Percentiles rank a stretch among this genome's conserved stretches.
Conservation (phyloP, 2,888 invertebrate genomes). For the Drosophila paranaensis region DNA sequence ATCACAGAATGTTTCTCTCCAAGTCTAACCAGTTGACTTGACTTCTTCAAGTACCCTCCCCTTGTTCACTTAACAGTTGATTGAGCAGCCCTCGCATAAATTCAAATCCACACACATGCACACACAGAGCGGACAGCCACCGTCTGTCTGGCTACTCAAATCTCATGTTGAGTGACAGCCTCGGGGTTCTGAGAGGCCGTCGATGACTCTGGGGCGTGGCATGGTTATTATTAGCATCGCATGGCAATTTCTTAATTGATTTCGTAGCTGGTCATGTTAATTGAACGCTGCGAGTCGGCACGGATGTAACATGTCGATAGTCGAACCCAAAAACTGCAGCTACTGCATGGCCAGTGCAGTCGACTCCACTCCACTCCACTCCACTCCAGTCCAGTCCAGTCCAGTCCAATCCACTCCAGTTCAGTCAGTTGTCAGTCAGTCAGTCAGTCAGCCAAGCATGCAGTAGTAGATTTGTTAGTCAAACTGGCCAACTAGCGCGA, state of each 20-base stretch:
- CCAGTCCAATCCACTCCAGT: constrained; percentile 39
- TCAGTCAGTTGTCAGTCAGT: constrained; percentile 61
- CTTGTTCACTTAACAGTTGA: constrained; percentile 11
- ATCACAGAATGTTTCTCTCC: neutral
- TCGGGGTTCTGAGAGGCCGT: constrained; percentile 35
- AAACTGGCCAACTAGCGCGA: constrained; percentile 11
- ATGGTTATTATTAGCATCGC: constrained; percentile 66
- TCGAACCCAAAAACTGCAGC: constrained; percentile 19
- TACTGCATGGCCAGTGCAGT: neutral
- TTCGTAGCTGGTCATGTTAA: constrained; percentile 65
- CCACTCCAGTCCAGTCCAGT: constrained; percentile 21
- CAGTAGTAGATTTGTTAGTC: constrained; percentile 14
- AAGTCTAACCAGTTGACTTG: neutral
- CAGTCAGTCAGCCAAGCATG: constrained; percentile 34
- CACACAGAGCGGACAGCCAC: constrained; percentile 12
- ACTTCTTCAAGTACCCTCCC: neutral
- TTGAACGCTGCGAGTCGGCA: constrained; percentile 52
- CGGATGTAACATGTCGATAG: constrained; percentile 74
- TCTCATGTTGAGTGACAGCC: constrained; percentile 35
- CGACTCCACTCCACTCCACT: constrained; percentile 8
- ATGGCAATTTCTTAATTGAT: constrained; percentile 71
- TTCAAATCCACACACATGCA: constrained; percentile 39
- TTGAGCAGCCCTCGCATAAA: constrained; percentile 45
- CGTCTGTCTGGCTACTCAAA: constrained; percentile 17
- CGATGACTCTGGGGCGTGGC: constrained; percentile 52